Evolutionary conservation across 2,888 invertebrate genomes (phyloP), one percentile per base, ranked within the genome.

Genomic region (Neocrepidodera transversa): DNA sequence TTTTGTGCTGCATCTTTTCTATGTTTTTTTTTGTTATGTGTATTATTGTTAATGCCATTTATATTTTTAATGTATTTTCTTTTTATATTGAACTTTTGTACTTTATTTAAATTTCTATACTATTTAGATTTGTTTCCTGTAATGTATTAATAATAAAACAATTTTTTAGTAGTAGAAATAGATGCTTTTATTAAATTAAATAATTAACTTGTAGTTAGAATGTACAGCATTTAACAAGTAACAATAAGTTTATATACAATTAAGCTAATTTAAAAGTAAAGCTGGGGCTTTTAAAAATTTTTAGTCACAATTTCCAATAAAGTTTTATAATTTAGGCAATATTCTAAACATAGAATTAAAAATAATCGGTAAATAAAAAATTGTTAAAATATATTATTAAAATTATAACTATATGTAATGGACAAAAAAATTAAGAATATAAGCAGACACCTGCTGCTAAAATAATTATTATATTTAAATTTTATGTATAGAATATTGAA

Each of bases 151-250:
- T 8, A 28, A 28, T 8, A 10, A 35, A 35, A 17, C 17, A 38
- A 5, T 35, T 35, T 35, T 35, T 35, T 8, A 14, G 20, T 54
- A 49, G 43, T 55, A 60, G 54, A 60, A 60, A 60, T 60, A 60
- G 53, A 54, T 43, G 49, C 40, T 36, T 54, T 54, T 60, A 60
- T 60, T 58, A 58, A 36, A 47, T 60, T 42, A 49, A 43, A 60
- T 54, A 50, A 49, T 61, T 54, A 54, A 54, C 53, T 17, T 54
- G 26, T 35, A 58, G 54, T 59, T 63, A 54, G 49, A 64, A 64
- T 64, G 50, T 64, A 64, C 64, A 64, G 52, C 42, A 61, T 50
- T 59, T 53, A 61, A 64, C 61, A 61, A 57, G 53, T 50, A 64
- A 64, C 61, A 64, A 59, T 52, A 55, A 18, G 11, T 51, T 13